These are phyloP conservation scores for Okamejei kenojei DNA, from an alignment of 2,797 vertebrate species.

Conservation along the genomic window DNA sequence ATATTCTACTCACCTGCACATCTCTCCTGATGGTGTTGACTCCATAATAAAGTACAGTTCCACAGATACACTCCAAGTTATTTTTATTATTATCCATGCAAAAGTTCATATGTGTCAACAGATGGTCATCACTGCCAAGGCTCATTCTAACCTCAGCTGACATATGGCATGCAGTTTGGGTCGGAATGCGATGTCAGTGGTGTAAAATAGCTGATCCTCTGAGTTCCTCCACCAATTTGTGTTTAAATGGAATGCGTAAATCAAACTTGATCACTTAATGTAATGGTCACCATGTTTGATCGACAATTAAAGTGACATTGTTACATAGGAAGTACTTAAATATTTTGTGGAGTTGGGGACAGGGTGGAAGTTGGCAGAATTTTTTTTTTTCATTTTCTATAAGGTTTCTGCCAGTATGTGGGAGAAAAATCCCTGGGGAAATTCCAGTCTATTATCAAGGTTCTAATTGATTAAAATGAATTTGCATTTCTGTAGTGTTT, in stretches of 20 bases:
- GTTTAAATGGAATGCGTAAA: too few relatives aligned
- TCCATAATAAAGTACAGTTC: not conserved
- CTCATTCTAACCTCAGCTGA: not conserved
- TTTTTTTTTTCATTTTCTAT: not conserved
- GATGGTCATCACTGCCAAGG: not conserved
- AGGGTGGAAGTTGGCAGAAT: not conserved
- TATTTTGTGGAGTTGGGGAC: not conserved
- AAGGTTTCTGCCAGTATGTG: not conserved
- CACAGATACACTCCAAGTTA: not conserved
- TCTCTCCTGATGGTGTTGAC: not conserved
- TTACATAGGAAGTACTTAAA: not conserved
- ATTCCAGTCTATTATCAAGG: not conserved
- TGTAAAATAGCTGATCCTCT: too few relatives aligned
- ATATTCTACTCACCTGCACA: not conserved
- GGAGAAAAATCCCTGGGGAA: not conserved
- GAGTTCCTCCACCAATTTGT: too few relatives aligned
- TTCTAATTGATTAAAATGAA: too few relatives aligned
- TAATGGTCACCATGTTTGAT: too few relatives aligned
- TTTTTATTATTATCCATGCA: not conserved
- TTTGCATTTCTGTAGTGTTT: too few relatives aligned
- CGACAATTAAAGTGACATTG: too few relatives aligned
- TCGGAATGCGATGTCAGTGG: not conserved
- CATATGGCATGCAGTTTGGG: not conserved
- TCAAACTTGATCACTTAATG: not conserved
- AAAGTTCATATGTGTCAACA: not conserved